Evolutionary conservation across 64 coral and sea anemone species (phyloP), one percentile per base, ranked within the genome.

Genomic region (Stichodactyla helianthus): DNA sequence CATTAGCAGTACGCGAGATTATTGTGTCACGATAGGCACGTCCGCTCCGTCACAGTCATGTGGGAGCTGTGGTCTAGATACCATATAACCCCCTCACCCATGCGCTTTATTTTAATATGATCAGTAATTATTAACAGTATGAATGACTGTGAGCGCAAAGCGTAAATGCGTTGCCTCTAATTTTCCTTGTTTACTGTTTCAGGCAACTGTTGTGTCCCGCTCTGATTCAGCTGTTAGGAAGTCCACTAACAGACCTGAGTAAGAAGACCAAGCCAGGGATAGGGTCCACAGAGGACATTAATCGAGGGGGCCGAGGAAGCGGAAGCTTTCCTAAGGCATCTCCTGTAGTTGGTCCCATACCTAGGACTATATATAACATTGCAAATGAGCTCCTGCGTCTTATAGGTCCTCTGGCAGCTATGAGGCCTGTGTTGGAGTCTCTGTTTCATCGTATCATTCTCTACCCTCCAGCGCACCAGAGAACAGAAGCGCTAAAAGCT

Each of bases 381-480:
- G 89, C 95, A 18, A 98, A 90, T 18, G 95, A 98, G 85, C 93
- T 98, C 83, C 87, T 98, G 8, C 77, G 95, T 4, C 71, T 98
- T 71, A 92, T 98, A 64, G 95, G 95, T 10, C 92, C 95, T 35
- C 77, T 98, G 20, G 92, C 87, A 19, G 92, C 95, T 55, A 94
- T 98, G 92, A 92, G 95, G 31, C 95, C 95, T 31, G 95, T 98
- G 7, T 80, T 98, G 61, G 95, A 98, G 16, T 98, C 95, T 10
- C 53, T 98, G 55, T 98, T 98, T 87, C 95, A 98, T 87, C 95
- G 95, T 35, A 98, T 98, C 57, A 98, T 98, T 62, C 87, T 98
- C 28, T 98, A 98, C 88, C 95, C 95, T 19, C 95, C 95, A 10
- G 88, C 92, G 26, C 90, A 98, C 54, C 95, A 98, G 35, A 94